phyloP scores from a whole-genome alignment of 2,113 vertebrate species.

The Erythrocercus mccallii region DNA sequence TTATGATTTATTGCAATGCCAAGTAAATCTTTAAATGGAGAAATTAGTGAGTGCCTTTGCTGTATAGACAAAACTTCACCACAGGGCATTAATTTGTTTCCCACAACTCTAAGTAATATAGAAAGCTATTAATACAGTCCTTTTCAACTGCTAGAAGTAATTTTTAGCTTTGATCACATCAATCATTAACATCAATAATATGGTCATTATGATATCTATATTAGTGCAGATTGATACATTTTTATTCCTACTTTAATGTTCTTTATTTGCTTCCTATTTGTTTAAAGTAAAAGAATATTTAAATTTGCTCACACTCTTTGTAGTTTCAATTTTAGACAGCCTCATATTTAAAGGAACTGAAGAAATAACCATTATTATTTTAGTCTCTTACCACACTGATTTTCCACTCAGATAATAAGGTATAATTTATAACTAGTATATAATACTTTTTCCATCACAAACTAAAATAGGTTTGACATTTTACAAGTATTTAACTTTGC shows the following conservation, averaged over 20 bases:
- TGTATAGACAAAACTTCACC: slow-evolving; percentile 1
- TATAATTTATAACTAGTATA: background rate
- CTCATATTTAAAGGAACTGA: background rate
- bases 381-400: background rate
- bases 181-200: background rate
- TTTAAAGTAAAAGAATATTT: background rate
- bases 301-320: background rate
- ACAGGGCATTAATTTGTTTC: slow-evolving; percentile 36
- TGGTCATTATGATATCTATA: slow-evolving; percentile 11
- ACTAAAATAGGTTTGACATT: background rate
- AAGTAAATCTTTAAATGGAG: slow-evolving; percentile 1
- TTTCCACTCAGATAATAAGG: background rate
- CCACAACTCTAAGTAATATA: background rate
- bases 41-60: slow-evolving; percentile 23
- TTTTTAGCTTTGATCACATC: slow-evolving; percentile 57
- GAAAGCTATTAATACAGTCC: slow-evolving; percentile 17
- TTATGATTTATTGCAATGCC: slow-evolving; percentile 5
- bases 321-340: background rate
- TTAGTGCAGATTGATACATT: slow-evolving; percentile 19
- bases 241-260: background rate
- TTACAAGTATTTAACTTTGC: background rate
- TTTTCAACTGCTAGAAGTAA: slow-evolving; percentile 41
- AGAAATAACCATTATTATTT: background rate
- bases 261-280: background rate
- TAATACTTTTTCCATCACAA: background rate